Percentiles rank a stretch among this genome's conserved stretches.
Conservation (phyloP, 2,888 invertebrate species). For the Incurvaria masculella region DNA sequence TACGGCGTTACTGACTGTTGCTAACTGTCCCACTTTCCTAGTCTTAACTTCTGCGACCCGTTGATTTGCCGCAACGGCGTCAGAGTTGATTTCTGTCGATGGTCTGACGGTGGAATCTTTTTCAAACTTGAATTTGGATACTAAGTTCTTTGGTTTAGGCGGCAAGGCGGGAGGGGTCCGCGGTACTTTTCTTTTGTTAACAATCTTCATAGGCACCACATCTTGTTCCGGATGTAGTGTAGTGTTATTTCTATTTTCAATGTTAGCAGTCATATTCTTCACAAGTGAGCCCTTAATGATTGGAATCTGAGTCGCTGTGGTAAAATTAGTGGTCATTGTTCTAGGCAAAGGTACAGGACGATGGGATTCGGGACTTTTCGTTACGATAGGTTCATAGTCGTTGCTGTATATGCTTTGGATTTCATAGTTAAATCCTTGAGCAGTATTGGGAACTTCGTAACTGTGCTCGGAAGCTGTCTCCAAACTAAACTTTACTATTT, state of each 20-base stretch:
- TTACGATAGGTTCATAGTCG: constrained; percentile 69
- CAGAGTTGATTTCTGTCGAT: constrained; percentile 49
- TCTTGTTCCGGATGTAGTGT: constrained; percentile 49
- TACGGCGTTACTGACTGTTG: constrained; percentile 38
- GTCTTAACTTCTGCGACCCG: constrained; percentile 56
- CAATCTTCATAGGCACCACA: constrained; percentile 42
- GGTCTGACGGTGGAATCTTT: constrained; percentile 31
- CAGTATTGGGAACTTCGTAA: constrained; percentile 60
- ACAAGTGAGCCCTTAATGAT: constrained; percentile 51
- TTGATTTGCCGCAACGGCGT: constrained; percentile 57
- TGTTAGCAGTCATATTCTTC: constrained; percentile 49
- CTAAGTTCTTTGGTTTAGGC: constrained; percentile 73
- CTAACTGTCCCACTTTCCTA: constrained; percentile 51
- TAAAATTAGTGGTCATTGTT: constrained; percentile 21
- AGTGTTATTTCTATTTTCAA: constrained; percentile 41
- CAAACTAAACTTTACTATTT: constrained; percentile 51
- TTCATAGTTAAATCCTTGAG: constrained; percentile 51
- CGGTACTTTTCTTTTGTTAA: constrained; percentile 56
- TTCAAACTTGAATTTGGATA: constrained; percentile 63
- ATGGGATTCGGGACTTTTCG: constrained; percentile 37
- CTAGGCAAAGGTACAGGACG: constrained; percentile 34
- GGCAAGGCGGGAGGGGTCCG: constrained; percentile 72
- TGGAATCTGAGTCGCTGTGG: constrained; percentile 32
- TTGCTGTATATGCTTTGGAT: constrained; percentile 70
- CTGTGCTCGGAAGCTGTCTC: constrained; percentile 56